phyloP scores from a whole-genome alignment of 2,113 vertebrate species.

The Sander vitreus region DNA sequence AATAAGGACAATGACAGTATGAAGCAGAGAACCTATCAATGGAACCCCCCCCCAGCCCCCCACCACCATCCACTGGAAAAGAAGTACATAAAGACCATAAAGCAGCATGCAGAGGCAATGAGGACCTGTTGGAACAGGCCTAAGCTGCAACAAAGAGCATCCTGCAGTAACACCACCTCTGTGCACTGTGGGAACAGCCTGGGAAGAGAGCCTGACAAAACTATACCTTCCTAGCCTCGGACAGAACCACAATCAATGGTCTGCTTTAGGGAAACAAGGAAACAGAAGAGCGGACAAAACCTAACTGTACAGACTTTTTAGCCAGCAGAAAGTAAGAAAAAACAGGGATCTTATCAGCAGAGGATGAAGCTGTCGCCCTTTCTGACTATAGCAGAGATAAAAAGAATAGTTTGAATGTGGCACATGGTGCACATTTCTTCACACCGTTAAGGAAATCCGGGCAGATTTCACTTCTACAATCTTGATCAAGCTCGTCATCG shows the following conservation, averaged over 20 bases:
- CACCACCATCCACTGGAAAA: constrained; percentile 58
- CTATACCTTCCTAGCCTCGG: background rate
- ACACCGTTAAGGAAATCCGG: constrained; percentile 14
- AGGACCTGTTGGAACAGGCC: constrained; percentile 83
- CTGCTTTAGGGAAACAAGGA: constrained; percentile 7
- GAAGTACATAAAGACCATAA: constrained; percentile 77
- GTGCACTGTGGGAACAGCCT: constrained; percentile 49
- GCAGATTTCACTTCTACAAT: background rate
- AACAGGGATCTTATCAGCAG: constrained; percentile 30
- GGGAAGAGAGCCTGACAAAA: constrained; percentile 39
- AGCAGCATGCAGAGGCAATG: constrained; percentile 71
- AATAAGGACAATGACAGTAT: constrained; percentile 11
- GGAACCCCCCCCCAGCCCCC: constrained; percentile 67
- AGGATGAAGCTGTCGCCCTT: constrained; percentile 32
- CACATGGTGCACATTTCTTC: constrained; percentile 13
- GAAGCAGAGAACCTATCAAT: constrained; percentile 7
- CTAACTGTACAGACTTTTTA: background rate
- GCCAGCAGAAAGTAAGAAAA: constrained; percentile 1
- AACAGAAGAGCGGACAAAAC: constrained; percentile 5
- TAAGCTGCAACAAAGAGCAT: constrained; percentile 80
- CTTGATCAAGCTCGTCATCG: constrained; percentile 7
- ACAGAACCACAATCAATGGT: constrained; percentile 39
- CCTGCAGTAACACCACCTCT: constrained; percentile 67
- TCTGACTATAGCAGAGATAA: constrained; percentile 24
- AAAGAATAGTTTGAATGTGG: constrained; percentile 1